Percentiles rank a stretch among this genome's conserved stretches.
Conservation (phyloP, 2,113 vertebrate species). For the Bothrops jararaca region DNA sequence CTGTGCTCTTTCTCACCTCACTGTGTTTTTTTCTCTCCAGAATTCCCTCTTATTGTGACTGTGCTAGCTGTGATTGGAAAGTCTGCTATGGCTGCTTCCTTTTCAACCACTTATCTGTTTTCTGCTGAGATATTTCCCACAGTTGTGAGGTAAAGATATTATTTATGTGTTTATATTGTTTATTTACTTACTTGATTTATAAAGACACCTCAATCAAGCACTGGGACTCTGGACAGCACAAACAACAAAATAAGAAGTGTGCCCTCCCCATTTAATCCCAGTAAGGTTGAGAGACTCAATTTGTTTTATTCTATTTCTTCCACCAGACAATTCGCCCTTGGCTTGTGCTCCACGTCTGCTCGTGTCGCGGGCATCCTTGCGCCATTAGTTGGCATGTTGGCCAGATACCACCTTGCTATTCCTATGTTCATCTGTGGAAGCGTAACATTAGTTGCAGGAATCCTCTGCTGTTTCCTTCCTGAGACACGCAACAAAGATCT, state of each 20-base stretch:
- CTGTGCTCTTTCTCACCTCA: too few species aligned
- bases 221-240: background rate
- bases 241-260: background rate
- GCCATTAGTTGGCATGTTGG: conserved; percentile 65
- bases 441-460: conserved; percentile 54
- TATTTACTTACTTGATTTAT: background rate
- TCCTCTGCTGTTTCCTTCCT: conserved; percentile 68
- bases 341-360: conserved; percentile 69
- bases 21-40: background rate
- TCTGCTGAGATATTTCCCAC: conserved; percentile 21
- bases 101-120: conserved; percentile 15
- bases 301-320: background rate
- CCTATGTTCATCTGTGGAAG: conserved; percentile 71
- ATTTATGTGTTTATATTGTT: background rate
- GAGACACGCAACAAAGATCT: conserved; percentile 73
- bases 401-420: conserved; percentile 55
- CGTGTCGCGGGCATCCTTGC: conserved; percentile 70
- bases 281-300: background rate
- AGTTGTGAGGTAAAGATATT: conserved; percentile 9
- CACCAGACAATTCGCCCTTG: conserved; percentile 76
- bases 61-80: conserved; percentile 5
- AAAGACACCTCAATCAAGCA: background rate
- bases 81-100: background rate
- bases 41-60: background rate
- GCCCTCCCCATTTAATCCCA: background rate